Evolutionary conservation across 64 coral and sea anemone genomes (phyloP).

Genomic region (Platygyra sinensis): DNA sequence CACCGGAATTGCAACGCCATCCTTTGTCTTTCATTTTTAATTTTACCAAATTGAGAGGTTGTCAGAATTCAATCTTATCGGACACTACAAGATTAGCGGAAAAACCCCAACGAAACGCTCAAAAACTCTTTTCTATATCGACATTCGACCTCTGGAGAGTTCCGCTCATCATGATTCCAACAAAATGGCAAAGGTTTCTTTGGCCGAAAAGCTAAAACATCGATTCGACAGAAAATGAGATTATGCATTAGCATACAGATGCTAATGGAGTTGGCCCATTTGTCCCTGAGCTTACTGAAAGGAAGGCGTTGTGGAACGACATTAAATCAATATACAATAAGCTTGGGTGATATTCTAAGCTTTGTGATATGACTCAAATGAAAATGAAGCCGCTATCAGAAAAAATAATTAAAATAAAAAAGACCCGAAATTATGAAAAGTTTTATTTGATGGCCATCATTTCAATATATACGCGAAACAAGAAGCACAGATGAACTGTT

Average conservation of each 20-base stretch:
- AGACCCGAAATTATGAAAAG: not conserved
- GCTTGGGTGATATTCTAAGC: not conserved
- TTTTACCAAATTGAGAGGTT: conserved; percentile 5
- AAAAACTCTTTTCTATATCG: not conserved
- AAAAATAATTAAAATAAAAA: not conserved
- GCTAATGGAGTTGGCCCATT: not conserved
- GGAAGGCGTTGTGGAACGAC: not conserved
- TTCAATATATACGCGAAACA: too few relatives aligned
- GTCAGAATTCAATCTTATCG: not conserved
- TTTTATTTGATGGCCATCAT: too few relatives aligned
- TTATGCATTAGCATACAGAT: not conserved
- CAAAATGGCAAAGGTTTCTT: not conserved
- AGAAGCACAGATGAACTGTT: too few relatives aligned
- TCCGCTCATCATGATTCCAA: not conserved
- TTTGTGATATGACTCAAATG: not conserved
- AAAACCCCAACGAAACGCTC: not conserved
- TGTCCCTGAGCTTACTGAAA: not conserved
- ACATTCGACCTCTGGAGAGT: not conserved
- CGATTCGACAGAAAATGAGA: not conserved
- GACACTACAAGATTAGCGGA: not conserved
- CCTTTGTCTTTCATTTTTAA: not conserved
- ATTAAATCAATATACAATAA: not conserved
- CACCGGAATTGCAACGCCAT: not conserved
- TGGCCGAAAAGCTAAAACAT: not conserved
- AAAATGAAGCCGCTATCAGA: not conserved